Percentiles rank a stretch among this genome's conserved stretches.
Conservation (phyloP, 2,888 invertebrate genomes). For the Charanyca ferruginea region DNA sequence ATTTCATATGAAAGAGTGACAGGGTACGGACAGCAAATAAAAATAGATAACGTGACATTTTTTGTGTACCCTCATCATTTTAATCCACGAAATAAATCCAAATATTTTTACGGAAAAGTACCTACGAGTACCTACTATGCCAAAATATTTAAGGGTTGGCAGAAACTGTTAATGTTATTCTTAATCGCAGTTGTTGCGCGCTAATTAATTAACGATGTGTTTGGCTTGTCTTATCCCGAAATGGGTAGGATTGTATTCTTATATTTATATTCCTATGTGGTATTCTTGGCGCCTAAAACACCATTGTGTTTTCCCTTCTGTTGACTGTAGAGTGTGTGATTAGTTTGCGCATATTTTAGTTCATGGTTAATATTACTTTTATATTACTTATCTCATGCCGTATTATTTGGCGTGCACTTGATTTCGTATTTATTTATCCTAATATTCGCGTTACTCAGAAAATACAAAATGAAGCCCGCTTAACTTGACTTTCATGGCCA, state of each 20-base stretch:
- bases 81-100: constrained; percentile 40
- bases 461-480: too few relatives aligned
- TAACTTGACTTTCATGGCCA: too few relatives aligned
- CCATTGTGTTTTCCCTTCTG: too few relatives aligned
- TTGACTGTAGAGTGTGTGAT: background rate
- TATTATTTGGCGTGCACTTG: too few relatives aligned
- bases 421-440: too few relatives aligned
- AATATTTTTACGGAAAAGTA: constrained; percentile 38
- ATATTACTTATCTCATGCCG: too few relatives aligned
- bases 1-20: background rate
- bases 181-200: background rate
- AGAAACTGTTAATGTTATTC: background rate
- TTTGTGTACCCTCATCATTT: constrained; percentile 36
- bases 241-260: too few relatives aligned
- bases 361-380: too few relatives aligned
- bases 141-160: constrained; percentile 29
- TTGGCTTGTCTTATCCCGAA: too few relatives aligned
- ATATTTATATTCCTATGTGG: too few relatives aligned
- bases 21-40: constrained; percentile 19
- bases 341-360: background rate
- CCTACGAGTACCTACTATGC: background rate
- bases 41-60: constrained; percentile 14
- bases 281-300: too few relatives aligned
- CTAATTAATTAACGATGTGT: background rate
- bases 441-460: too few relatives aligned